Evolutionary conservation across 2,888 invertebrate species (phyloP).

Genomic region (Drosophila differens): DNA sequence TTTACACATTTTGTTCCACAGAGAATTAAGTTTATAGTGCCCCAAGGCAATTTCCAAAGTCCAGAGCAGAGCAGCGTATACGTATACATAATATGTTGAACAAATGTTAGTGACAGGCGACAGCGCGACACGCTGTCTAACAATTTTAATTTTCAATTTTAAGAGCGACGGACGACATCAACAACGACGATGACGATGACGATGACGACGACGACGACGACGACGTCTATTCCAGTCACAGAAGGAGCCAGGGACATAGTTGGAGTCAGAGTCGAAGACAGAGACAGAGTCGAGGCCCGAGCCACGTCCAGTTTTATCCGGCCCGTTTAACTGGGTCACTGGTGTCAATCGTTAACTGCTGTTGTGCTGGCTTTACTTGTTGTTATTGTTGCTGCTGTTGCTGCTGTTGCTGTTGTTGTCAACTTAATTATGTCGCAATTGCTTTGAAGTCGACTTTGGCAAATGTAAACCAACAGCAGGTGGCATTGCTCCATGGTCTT

Average conservation of each 20-base stretch:
- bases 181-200: constrained; percentile 34
- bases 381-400: constrained; percentile 21
- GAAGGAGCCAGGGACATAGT: constrained; percentile 8
- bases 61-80: constrained; percentile 52
- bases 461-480: constrained; percentile 65
- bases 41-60: neutral
- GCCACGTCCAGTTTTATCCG: constrained; percentile 61
- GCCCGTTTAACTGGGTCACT: constrained; percentile 70
- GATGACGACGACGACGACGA: constrained; percentile 25
- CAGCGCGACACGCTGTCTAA: constrained; percentile 79
- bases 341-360: constrained; percentile 71
- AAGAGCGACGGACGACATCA: constrained; percentile 44
- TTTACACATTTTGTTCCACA: neutral
- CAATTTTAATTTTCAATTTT: constrained; percentile 80
- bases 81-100: constrained; percentile 54
- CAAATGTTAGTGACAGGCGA: constrained; percentile 70
- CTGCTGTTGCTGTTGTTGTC: constrained; percentile 68
- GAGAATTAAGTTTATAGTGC: neutral
- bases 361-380: constrained; percentile 40
- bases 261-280: constrained; percentile 13
- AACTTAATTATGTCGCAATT: constrained; percentile 80
- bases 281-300: constrained; percentile 3
- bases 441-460: constrained; percentile 78
- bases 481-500: constrained; percentile 48
- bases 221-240: constrained; percentile 47